These are phyloP conservation scores for Pristionchus exspectatus DNA, from an alignment of 2,888 invertebrate species.

Conservation along the genomic window DNA sequence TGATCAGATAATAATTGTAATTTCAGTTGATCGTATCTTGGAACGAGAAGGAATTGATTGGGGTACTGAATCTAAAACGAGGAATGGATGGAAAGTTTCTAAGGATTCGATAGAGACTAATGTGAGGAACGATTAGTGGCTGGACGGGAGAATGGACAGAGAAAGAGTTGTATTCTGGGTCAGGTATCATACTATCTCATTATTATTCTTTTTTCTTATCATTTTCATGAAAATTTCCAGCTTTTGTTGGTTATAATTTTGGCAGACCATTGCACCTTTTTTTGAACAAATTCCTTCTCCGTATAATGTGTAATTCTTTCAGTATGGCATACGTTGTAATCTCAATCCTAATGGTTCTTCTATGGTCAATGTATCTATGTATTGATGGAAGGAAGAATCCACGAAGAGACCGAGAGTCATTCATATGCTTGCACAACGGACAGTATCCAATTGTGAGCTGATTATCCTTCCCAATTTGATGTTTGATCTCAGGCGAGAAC, in stretches of 20 bases:
- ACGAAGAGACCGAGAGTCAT: conserved; percentile 69
- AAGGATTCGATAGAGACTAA: background rate
- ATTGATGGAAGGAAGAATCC: conserved; percentile 66
- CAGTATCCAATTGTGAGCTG: conserved; percentile 59
- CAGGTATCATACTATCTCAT: conserved; percentile 55
- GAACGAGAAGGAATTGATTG: background rate
- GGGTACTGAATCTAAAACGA: background rate
- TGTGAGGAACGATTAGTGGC: conserved; percentile 58
- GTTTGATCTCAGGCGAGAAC: conserved; percentile 5
- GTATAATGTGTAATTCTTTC: conserved; percentile 43
- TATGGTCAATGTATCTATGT: conserved; percentile 71
- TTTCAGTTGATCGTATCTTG: background rate
- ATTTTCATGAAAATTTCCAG: too few species aligned
- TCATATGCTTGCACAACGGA: conserved; percentile 69
- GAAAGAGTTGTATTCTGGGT: conserved; percentile 66
- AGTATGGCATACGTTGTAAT: conserved; percentile 71
- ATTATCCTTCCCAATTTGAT: background rate
- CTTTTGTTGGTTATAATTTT: background rate
- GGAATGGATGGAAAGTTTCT: conserved; percentile 31
- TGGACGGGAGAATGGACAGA: conserved; percentile 63
- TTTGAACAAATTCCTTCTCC: background rate
- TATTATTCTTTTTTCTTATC: too few species aligned
- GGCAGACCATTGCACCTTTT: too few species aligned
- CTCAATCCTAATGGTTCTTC: conserved; percentile 71
- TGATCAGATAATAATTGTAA: background rate